Percentiles rank a stretch among this genome's conserved stretches.
Evolutionary conservation across 2,888 invertebrate species (phyloP).

Genomic region (Lydus trimaculatus): DNA sequence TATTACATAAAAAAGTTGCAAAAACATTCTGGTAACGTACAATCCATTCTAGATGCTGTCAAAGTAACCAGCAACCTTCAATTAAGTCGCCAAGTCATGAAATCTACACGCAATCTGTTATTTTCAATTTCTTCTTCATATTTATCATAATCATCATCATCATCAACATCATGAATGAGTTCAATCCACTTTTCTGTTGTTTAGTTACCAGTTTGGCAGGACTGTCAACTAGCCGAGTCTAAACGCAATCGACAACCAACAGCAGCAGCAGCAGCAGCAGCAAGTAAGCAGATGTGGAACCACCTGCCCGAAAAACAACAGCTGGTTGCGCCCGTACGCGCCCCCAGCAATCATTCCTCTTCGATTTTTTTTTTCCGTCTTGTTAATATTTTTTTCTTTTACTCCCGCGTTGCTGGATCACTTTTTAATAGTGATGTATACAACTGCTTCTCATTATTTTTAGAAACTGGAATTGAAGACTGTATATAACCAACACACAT

Average conservation of each 20-base stretch:
- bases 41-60: not conserved
- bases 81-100: slow-evolving; percentile 5
- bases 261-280: not conserved
- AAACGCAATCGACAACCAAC: not conserved
- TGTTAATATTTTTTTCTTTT: slow-evolving; percentile 4
- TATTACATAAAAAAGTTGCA: not conserved
- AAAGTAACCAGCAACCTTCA: not conserved
- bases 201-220: not conserved
- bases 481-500: slow-evolving; percentile 9
- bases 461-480: slow-evolving; percentile 2
- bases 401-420: slow-evolving; percentile 26
- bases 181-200: not conserved
- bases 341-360: slow-evolving; percentile 37
- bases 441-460: slow-evolving; percentile 9
- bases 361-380: slow-evolving; percentile 26
- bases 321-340: slow-evolving; percentile 45
- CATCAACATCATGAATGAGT: not conserved
- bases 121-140: not conserved
- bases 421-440: slow-evolving; percentile 26
- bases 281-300: slow-evolving; percentile 47
- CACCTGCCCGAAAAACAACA: slow-evolving; percentile 50
- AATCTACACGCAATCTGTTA: slow-evolving; percentile 3
- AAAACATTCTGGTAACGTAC: not conserved
- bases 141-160: no score
- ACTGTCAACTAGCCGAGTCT: not conserved